Conservation (phyloP, 2,888 invertebrate species). For the Thumatha senex region DNA sequence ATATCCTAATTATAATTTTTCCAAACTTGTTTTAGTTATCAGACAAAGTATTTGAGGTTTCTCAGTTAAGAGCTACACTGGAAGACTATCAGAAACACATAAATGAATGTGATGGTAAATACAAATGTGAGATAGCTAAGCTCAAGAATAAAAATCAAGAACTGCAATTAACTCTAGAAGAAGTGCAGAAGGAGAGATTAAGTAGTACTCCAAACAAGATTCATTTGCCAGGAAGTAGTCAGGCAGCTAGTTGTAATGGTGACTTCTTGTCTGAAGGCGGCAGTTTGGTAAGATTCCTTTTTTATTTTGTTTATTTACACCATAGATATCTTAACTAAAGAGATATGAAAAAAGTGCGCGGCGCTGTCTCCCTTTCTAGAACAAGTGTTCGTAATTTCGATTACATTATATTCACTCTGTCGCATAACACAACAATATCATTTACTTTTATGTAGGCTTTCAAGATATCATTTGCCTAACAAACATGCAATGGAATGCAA, state of each 20-base stretch:
- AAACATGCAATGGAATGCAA: no score
- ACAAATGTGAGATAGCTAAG: constrained; percentile 83
- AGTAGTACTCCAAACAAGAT: constrained; percentile 63
- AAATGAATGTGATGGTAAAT: constrained; percentile 84
- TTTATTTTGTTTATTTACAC: neutral
- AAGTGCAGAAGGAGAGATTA: constrained; percentile 67
- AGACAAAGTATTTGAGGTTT: constrained; percentile 89
- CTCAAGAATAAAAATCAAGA: constrained; percentile 83
- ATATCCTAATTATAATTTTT: neutral
- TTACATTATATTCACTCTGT: neutral
- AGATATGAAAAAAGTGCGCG: no score
- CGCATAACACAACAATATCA: no score
- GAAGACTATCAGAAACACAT: constrained; percentile 87
- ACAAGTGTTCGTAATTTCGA: neutral
- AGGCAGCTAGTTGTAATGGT: constrained; percentile 75
- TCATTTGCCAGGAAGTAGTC: constrained; percentile 67
- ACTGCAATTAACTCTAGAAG: constrained; percentile 68
- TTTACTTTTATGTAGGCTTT: no score
- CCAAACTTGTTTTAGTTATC: constrained; percentile 82
- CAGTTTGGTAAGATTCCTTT: constrained; percentile 76
- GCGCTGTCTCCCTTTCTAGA: neutral
- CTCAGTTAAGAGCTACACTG: constrained; percentile 86
- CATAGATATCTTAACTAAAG: neutral
- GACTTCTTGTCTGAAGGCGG: constrained; percentile 83
- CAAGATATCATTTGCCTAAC: no score